phyloP scores from a whole-genome alignment of 1,140 invertebrate species.

The Sitophilus oryzae region DNA sequence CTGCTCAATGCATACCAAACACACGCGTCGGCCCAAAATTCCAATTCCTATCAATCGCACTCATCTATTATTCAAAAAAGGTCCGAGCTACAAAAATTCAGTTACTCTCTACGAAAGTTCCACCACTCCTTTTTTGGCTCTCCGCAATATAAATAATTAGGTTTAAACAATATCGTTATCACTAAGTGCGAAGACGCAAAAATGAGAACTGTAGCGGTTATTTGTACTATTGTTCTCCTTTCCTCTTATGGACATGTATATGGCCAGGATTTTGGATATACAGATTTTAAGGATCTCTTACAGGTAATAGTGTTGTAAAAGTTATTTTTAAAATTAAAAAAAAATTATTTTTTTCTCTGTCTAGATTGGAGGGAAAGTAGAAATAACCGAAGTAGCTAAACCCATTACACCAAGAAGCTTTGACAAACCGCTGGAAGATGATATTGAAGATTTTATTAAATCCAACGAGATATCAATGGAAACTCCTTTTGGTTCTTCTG shows the following conservation, averaged over 20 bases:
- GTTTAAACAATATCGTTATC: conserved; percentile 10
- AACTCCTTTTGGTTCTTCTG: conserved; percentile 61
- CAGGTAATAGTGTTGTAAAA: conserved; percentile 10
- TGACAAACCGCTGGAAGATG: conserved; percentile 54
- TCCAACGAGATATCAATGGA: conserved; percentile 72
- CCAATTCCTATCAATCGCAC: conserved; percentile 5
- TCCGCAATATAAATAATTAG: conserved; percentile 26
- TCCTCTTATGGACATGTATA: neutral
- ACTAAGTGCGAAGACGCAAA: conserved; percentile 2
- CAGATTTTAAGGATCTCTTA: conserved; percentile 15
- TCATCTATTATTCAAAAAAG: conserved; percentile 13
- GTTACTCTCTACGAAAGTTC: conserved; percentile 16
- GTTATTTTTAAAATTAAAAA: neutral
- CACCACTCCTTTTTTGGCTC: conserved; percentile 22
- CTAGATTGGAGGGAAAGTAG: conserved; percentile 13
- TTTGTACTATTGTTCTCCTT: conserved; percentile 5
- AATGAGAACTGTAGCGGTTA: conserved; percentile 12
- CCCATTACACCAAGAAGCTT: conserved; percentile 54
- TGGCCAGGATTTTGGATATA: neutral
- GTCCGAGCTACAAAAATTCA: conserved; percentile 11
- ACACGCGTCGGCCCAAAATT: conserved; percentile 12
- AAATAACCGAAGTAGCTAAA: conserved; percentile 39
- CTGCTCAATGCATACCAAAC: conserved; percentile 8
- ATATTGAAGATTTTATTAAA: conserved; percentile 61
- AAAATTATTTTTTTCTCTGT: conserved; percentile 8